A percentile compares a stretch with the other conserved stretches of the same genome.
Conservation (phyloP, 2,888 invertebrate species). For the Horisme vitalbata region DNA sequence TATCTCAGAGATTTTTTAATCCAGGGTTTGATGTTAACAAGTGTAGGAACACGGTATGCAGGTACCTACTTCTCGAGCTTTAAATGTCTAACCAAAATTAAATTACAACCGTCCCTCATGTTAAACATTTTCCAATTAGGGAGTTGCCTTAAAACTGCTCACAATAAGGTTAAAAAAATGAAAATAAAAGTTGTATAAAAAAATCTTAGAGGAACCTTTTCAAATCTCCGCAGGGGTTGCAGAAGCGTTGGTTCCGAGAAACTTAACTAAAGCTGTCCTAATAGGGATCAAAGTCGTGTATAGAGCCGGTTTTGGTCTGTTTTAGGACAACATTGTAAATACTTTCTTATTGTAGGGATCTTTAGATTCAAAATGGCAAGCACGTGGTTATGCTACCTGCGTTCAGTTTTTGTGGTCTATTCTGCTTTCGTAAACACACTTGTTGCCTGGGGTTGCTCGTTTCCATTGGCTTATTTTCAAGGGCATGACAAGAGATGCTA, state of each 20-base stretch:
- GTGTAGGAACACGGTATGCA: no score
- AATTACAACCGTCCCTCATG: background rate
- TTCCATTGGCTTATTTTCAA: slow-evolving; percentile 49
- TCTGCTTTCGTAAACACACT: slow-evolving; percentile 73
- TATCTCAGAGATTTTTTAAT: no score
- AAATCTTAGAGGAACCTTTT: slow-evolving; percentile 51
- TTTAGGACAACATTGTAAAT: slow-evolving; percentile 55
- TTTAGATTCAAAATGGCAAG: slow-evolving; percentile 67
- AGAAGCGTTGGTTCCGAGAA: slow-evolving; percentile 39
- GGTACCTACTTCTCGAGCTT: background rate
- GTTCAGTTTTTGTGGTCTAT: slow-evolving; percentile 71
- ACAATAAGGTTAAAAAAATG: slow-evolving; percentile 29
- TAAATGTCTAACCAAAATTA: background rate
- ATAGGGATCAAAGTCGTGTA: slow-evolving; percentile 60
- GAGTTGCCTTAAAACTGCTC: slow-evolving; percentile 13
- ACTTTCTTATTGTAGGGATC: slow-evolving; percentile 61
- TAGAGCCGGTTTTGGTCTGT: slow-evolving; percentile 41
- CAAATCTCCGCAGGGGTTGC: slow-evolving; percentile 69
- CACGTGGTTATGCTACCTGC: slow-evolving; percentile 65
- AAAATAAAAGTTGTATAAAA: slow-evolving; percentile 35
- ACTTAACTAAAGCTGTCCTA: slow-evolving; percentile 33
- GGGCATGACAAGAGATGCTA: slow-evolving; percentile 39
- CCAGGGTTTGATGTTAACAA: no score
- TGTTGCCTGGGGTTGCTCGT: slow-evolving; percentile 72
- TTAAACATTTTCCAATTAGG: slow-evolving; percentile 8